Evolutionary conservation across 2,113 vertebrate species (phyloP).

Genomic region (Pseudorasbora parva): DNA sequence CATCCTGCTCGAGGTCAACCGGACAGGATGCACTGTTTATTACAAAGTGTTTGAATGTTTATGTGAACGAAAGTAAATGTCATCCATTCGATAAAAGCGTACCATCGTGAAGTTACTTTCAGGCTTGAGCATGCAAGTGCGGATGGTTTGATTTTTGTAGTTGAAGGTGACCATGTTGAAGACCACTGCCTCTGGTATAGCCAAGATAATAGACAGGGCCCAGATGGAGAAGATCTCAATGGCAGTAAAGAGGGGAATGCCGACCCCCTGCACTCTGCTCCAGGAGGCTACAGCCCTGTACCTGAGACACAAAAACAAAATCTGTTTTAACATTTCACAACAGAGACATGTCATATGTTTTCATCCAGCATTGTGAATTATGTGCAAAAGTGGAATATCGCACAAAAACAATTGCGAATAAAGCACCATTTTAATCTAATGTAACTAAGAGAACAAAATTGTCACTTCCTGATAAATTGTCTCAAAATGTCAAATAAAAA

Average conservation of each 20-base stretch:
- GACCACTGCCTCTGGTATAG: slow-evolving; percentile 90
- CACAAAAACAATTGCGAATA: too few relatives aligned
- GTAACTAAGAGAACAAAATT: too few relatives aligned
- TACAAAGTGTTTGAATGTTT: slow-evolving; percentile 8
- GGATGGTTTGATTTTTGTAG: slow-evolving; percentile 74
- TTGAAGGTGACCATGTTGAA: slow-evolving; percentile 82
- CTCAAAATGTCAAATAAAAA: too few relatives aligned
- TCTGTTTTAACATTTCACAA: background rate
- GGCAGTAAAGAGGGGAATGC: slow-evolving; percentile 89
- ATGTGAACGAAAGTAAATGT: background rate
- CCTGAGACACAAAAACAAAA: slow-evolving; percentile 70
- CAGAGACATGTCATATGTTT: background rate
- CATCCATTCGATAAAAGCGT: slow-evolving; percentile 20
- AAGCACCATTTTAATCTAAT: too few relatives aligned
- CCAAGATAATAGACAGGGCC: slow-evolving; percentile 89
- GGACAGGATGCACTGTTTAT: background rate
- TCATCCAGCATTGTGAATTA: too few relatives aligned
- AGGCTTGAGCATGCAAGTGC: slow-evolving; percentile 87
- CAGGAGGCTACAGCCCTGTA: slow-evolving; percentile 96
- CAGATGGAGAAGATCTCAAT: slow-evolving; percentile 92
- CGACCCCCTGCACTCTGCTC: slow-evolving; percentile 96
- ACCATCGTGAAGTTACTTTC: slow-evolving; percentile 81
- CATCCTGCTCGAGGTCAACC: slow-evolving; percentile 4
- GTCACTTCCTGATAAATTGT: too few relatives aligned
- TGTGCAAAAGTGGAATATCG: too few relatives aligned